Evolutionary conservation across 1,140 invertebrate genomes (phyloP), one percentile per base, ranked within the genome.

Genomic region (Leptopilina boulardi): DNA sequence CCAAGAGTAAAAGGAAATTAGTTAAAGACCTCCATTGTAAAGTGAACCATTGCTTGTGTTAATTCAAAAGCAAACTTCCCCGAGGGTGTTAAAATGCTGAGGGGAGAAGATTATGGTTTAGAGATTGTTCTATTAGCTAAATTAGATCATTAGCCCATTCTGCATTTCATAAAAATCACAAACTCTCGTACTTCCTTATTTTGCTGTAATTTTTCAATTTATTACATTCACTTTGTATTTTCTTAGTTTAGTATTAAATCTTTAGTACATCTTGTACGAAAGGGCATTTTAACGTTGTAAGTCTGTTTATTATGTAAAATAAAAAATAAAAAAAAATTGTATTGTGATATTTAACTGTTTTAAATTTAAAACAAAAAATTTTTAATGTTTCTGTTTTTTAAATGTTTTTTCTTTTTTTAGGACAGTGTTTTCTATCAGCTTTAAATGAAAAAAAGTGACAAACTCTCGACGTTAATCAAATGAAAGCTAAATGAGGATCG

Each of bases 111-210:
- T 47, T 79, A 74, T 70, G 72, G 44, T 76, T 75, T 59, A 80
- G 79, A 72, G 66, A 81, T 82, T 56, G 79, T 30, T 77, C 80
- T 81, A 82, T 82, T 82, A 81, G 79, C 44, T 13, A 75, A 74
- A 82, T 79, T 82, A 82, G 77, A 79, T 75, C 54, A 51, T 21
- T 26, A 51, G 54, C 44, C 59, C 79, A 75, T 76, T 82, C 77
- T 6, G 51, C 18, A 54, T 54, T 54, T 54, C n/a, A 54, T 18
- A 19, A 54, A 19, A 1, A 54, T 54, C 6, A 18, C 47, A 34
- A 34, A 34, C 2, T 34, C 2, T 38, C 3, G 4, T 6, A 9
- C 9, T 38, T 38, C 8, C 9, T 38, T 38, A 6, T 38, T 9
- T 38, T 38, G 2, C 34, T n/a, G n/a, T n/a, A n/a, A 34, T 3